Evolutionary conservation across 2,113 vertebrate species (phyloP).

Genomic region (Ailuropoda melanoleuca): DNA sequence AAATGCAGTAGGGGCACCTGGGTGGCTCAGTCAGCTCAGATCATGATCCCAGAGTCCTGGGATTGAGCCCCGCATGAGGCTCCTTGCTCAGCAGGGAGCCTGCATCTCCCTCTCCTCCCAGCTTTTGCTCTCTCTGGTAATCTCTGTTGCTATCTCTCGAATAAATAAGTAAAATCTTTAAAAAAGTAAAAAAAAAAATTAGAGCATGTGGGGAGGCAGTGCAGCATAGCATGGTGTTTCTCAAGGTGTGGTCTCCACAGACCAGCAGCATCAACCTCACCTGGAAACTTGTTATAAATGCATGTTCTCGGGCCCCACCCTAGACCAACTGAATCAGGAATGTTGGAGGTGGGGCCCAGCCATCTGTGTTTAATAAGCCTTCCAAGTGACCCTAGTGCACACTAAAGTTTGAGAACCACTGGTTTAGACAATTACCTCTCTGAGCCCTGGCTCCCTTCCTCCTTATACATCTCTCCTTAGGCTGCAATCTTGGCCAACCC

Average conservation of each 20-base stretch:
- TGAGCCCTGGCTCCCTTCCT: constrained; percentile 11
- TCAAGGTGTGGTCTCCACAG: not conserved
- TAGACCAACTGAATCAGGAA: not conserved
- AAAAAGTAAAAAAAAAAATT: not conserved
- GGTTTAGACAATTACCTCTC: not conserved
- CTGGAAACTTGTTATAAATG: not conserved
- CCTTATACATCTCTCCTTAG: not conserved
- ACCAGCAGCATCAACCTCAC: not conserved
- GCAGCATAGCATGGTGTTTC: not conserved
- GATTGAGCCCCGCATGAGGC: not conserved
- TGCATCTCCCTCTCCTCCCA: not conserved
- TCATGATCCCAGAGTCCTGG: not conserved
- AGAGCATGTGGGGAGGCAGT: not conserved
- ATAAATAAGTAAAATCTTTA: not conserved
- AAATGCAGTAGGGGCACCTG: not conserved
- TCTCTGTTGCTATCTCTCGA: not conserved
- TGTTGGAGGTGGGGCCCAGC: not conserved
- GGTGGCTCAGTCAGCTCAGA: not conserved
- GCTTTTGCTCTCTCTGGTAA: not conserved
- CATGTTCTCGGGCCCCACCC: not conserved
- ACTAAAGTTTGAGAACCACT: not conserved
- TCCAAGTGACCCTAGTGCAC: not conserved
- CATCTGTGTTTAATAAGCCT: not conserved
- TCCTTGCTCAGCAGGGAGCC: not conserved
- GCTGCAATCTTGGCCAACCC: not conserved